Evolutionary conservation across 2,797 vertebrate genomes (phyloP).

Genomic region (Synaphobranchus kaupii): DNA sequence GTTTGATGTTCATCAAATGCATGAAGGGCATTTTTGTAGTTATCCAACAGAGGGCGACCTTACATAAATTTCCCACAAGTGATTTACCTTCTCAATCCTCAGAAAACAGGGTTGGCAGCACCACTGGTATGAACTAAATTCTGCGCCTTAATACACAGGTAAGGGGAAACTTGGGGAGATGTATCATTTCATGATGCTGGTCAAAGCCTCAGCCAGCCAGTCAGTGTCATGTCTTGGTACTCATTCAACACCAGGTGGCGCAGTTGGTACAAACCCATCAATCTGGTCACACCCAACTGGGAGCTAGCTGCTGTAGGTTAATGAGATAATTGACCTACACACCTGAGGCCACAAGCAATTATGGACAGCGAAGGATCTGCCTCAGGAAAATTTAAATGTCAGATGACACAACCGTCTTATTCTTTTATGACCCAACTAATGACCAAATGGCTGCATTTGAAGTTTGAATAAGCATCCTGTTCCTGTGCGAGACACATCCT

Average conservation of each 20-base stretch:
- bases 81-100: not conserved
- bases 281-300: conserved; percentile 7
- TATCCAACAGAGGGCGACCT: conserved; percentile 20
- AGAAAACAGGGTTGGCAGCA: not conserved
- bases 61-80: not conserved
- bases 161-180: not conserved
- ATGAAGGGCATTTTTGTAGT: not conserved
- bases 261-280: conserved; percentile 29
- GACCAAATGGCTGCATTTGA: not conserved
- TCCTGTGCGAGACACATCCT: not conserved
- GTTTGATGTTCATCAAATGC: not conserved
- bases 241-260: conserved; percentile 55
- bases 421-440: conserved; percentile 4
- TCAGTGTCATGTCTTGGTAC: not conserved
- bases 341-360: conserved; percentile 53
- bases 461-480: not conserved
- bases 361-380: conserved; percentile 48
- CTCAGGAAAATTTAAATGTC: conserved; percentile 49
- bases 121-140: not conserved
- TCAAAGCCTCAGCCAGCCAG: not conserved
- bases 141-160: not conserved
- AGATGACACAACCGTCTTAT: conserved; percentile 14
- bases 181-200: not conserved
- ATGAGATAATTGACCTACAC: conserved; percentile 10
- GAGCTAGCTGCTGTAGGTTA: not conserved